Evolutionary conservation across 2,797 vertebrate genomes (phyloP).

Genomic region (Xerus rutilus): DNA sequence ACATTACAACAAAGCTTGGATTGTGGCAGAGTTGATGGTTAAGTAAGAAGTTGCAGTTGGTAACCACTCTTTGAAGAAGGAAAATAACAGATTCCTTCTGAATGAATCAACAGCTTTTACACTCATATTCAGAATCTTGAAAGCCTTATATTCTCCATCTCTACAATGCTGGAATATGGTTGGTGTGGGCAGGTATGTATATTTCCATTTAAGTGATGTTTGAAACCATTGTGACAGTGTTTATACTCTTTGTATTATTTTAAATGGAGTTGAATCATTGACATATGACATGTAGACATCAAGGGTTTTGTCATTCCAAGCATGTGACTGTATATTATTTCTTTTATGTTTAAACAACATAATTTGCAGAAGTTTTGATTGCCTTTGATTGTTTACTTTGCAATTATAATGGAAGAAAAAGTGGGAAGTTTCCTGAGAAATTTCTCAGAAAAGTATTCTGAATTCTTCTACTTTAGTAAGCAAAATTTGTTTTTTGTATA

Average conservation of each 20-base stretch:
- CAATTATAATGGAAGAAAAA: neutral
- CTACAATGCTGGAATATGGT: constrained; percentile 97
- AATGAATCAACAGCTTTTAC: constrained; percentile 86
- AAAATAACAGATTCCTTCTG: constrained; percentile 89
- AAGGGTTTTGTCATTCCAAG: constrained; percentile 76
- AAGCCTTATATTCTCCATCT: constrained; percentile 81
- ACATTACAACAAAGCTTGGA: constrained; percentile 94
- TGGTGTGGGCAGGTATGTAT: constrained; percentile 98
- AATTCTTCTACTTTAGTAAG: constrained; percentile 21
- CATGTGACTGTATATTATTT: constrained; percentile 63
- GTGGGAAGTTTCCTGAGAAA: constrained; percentile 20
- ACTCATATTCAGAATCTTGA: constrained; percentile 83
- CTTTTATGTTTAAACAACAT: constrained; percentile 33
- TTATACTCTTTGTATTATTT: constrained; percentile 78
- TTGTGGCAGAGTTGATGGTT: constrained; percentile 89
- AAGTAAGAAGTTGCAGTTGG: constrained; percentile 88
- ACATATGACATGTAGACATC: neutral
- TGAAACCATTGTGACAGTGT: constrained; percentile 39
- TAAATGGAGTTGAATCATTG: constrained; percentile 74
- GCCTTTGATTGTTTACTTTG: constrained; percentile 50
- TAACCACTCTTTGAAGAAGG: constrained; percentile 71
- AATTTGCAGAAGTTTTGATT: constrained; percentile 46
- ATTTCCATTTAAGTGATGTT: constrained; percentile 79
- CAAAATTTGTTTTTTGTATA: neutral
- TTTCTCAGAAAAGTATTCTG: constrained; percentile 6